Percentiles rank a stretch among this genome's conserved stretches.
Conservation (phyloP, 2,888 invertebrate genomes). For the Leptopterna dolabrata region DNA sequence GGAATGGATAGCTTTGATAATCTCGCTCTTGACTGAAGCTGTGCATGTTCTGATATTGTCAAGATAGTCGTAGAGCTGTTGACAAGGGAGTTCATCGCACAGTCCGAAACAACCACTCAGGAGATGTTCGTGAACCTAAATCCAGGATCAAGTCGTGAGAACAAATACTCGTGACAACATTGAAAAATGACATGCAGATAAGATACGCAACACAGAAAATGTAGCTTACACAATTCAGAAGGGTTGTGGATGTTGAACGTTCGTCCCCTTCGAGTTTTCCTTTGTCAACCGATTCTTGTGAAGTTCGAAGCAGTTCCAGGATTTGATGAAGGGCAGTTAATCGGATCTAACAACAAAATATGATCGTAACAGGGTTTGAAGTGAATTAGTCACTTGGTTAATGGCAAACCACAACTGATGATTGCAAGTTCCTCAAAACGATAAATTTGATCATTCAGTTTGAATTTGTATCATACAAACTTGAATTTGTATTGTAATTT, state of each 20-base stretch:
- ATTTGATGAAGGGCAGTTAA: slow-evolving; percentile 66
- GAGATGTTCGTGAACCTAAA: slow-evolving; percentile 68
- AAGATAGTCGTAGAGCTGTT: slow-evolving; percentile 71
- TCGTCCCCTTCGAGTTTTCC: slow-evolving; percentile 52
- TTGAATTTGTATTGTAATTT: too few relatives aligned
- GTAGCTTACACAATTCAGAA: slow-evolving; percentile 65
- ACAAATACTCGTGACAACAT: neutral
- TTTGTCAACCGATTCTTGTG: slow-evolving; percentile 62
- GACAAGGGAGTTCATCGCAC: slow-evolving; percentile 65
- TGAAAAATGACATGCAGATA: neutral
- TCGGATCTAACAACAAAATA: slow-evolving; percentile 60
- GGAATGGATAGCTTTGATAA: slow-evolving; percentile 70
- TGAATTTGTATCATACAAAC: too few relatives aligned
- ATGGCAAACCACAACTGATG: too few relatives aligned
- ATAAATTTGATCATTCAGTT: too few relatives aligned
- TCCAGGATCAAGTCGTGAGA: neutral
- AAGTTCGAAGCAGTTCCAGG: slow-evolving; percentile 65
- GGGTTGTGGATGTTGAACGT: slow-evolving; percentile 63
- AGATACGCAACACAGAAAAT: neutral
- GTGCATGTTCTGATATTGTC: slow-evolving; percentile 71
- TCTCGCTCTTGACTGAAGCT: slow-evolving; percentile 69
- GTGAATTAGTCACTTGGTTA: too few relatives aligned
- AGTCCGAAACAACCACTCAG: slow-evolving; percentile 69
- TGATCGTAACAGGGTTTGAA: too few relatives aligned
- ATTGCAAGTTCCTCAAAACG: too few relatives aligned